Percentiles rank a stretch among this genome's conserved stretches.
Conservation (phyloP, 2,888 invertebrate genomes). For the Cosmorhoe ocellata region DNA sequence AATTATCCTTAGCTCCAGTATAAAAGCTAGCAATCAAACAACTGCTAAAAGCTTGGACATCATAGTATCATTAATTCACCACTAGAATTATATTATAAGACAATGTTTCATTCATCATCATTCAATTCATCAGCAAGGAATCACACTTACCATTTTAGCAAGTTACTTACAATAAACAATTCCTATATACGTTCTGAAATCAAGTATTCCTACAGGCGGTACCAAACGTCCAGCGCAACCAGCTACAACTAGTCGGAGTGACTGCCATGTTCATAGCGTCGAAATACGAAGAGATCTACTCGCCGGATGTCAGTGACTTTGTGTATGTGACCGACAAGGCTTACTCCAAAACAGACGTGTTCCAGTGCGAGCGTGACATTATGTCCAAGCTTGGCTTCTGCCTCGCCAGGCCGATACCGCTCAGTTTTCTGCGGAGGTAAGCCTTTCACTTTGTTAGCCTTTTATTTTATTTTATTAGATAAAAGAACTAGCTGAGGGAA, state of each 20-base stretch:
- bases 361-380: constrained; percentile 92
- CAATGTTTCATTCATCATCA: no score
- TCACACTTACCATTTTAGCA: no score
- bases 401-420: constrained; percentile 92
- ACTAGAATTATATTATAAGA: no score
- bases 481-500: no score
- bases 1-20: no score
- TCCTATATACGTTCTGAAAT: no score
- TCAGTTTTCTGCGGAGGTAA: constrained; percentile 94
- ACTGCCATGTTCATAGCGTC: constrained; percentile 94
- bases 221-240: constrained; percentile 84
- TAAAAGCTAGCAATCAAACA: no score
- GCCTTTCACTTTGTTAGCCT: neutral
- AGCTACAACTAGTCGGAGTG: constrained; percentile 94
- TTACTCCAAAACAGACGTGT: constrained; percentile 89
- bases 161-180: no score
- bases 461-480: no score
- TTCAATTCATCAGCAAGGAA: no score
- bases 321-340: constrained; percentile 95
- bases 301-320: constrained; percentile 94
- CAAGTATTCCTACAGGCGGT: constrained; percentile 69
- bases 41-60: no score
- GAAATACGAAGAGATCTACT: constrained; percentile 97
- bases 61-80: no score
- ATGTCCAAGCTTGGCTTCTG: constrained; percentile 89